phyloP scores from a whole-genome alignment of 2,113 vertebrate genomes.

The Origma solitaria region DNA sequence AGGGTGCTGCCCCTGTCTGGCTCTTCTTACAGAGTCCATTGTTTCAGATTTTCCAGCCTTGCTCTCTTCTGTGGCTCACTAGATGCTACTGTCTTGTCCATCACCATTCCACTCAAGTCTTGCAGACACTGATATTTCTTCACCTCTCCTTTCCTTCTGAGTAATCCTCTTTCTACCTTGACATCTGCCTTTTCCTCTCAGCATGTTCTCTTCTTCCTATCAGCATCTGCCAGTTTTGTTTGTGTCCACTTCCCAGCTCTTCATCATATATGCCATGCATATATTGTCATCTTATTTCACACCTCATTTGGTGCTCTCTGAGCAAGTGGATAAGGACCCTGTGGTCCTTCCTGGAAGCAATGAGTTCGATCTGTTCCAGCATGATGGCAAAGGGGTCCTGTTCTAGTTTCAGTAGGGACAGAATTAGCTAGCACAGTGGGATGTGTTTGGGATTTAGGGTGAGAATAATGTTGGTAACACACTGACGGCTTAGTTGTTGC shows the following conservation, averaged over 20 bases:
- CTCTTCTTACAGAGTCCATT: background rate
- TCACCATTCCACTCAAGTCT: background rate
- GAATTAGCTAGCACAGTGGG: background rate
- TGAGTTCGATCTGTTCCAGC: background rate
- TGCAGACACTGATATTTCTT: background rate
- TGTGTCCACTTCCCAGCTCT: background rate
- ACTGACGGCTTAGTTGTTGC: background rate
- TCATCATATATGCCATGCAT: background rate
- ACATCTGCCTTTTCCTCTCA: background rate
- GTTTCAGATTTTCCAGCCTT: background rate
- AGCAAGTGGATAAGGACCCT: background rate
- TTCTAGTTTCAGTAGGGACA: background rate
- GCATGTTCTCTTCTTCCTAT: background rate
- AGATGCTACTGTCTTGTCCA: background rate
- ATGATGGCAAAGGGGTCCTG: background rate
- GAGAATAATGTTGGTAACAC: background rate
- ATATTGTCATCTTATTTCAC: background rate
- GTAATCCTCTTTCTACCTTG: background rate
- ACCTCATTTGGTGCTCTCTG: background rate
- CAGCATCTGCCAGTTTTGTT: background rate
- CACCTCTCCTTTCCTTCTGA: background rate
- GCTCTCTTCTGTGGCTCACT: background rate
- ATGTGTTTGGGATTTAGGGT: background rate
- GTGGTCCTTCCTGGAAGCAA: background rate
- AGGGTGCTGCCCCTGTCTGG: background rate